Evolutionary conservation across 1,140 invertebrate species (phyloP).

Genomic region (Lordiphosa collinella): DNA sequence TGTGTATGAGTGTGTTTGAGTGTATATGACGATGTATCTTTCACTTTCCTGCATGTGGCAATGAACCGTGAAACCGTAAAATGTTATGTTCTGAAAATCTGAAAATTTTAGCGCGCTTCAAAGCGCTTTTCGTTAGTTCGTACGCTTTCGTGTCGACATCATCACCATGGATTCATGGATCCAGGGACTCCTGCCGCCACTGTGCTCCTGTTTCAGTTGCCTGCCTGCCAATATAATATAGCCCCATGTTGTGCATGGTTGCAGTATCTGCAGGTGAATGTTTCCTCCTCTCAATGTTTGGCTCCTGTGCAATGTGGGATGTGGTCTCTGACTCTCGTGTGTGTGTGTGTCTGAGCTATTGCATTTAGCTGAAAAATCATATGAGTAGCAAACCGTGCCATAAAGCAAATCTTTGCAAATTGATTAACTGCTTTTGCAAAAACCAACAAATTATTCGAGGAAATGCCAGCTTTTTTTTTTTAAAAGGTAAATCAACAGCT

Average conservation of each 20-base stretch:
- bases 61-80: conserved; percentile 76
- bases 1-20: neutral
- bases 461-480: too few species aligned
- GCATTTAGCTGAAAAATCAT: neutral
- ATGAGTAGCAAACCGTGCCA: too few species aligned
- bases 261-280: conserved; percentile 16
- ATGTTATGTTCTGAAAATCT: conserved; percentile 76
- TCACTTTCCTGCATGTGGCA: conserved; percentile 73
- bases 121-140: conserved; percentile 41
- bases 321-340: neutral
- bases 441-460: too few species aligned
- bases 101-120: conserved; percentile 70
- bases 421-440: too few species aligned
- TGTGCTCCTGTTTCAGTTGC: neutral
- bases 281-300: conserved; percentile 3
- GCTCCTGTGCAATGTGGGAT: neutral
- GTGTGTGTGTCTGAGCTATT: neutral
- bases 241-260: conserved; percentile 5
- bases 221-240: conserved; percentile 48
- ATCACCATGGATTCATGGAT: conserved; percentile 9
- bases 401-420: too few species aligned
- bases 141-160: conserved; percentile 10
- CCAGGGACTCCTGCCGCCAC: conserved; percentile 10
- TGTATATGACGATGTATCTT: conserved; percentile 52
- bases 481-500: too few species aligned